phyloP scores from a whole-genome alignment of 2,797 vertebrate species.

The Ciconia nigra region DNA sequence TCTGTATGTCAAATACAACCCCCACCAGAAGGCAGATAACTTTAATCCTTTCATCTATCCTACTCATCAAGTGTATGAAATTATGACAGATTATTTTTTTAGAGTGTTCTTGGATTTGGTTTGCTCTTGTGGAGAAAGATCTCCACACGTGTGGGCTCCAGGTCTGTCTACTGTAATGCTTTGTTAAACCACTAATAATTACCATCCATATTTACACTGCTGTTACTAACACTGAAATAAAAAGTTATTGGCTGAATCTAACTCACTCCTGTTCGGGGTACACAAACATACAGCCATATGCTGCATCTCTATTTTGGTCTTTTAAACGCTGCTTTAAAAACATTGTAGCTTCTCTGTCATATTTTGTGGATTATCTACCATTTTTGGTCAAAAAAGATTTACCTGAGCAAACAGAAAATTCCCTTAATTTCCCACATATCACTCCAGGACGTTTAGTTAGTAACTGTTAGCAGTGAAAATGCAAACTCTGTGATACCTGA shows the following conservation, averaged over 20 bases:
- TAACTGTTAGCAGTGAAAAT: neutral
- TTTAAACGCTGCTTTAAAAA: neutral
- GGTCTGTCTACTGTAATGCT: neutral
- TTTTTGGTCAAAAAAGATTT: neutral
- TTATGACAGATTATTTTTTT: neutral
- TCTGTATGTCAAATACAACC: neutral
- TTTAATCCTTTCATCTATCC: neutral
- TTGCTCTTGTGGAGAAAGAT: neutral
- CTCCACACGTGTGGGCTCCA: neutral
- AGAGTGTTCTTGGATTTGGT: neutral
- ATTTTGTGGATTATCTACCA: neutral
- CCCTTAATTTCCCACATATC: neutral
- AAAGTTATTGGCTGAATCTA: neutral
- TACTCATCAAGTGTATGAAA: neutral
- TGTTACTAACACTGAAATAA: neutral
- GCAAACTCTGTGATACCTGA: neutral
- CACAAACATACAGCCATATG: neutral
- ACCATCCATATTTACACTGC: neutral
- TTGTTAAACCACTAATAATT: neutral
- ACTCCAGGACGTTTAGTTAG: neutral
- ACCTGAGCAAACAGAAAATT: neutral
- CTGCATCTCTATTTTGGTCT: neutral
- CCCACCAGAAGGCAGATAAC: neutral
- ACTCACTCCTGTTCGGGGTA: neutral
- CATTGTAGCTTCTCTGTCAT: neutral